These are phyloP conservation scores for Sus scrofa DNA, from an alignment of 2,113 vertebrate genomes.

Conservation along the genomic window DNA sequence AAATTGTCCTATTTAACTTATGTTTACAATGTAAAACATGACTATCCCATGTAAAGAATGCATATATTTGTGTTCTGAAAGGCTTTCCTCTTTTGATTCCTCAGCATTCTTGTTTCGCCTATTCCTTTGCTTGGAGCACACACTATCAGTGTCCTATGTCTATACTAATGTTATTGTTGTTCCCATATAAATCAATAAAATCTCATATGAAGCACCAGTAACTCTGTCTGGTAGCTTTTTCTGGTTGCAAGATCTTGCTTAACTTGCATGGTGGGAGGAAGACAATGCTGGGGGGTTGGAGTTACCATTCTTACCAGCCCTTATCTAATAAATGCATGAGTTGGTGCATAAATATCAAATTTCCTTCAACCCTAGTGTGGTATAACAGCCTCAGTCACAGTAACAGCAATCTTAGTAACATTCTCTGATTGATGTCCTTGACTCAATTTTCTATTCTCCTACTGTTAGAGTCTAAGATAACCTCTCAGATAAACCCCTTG, in stretches of 20 bases:
- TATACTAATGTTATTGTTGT: not conserved
- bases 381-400: not conserved
- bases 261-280: not conserved
- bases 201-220: not conserved
- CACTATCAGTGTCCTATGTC: not conserved
- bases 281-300: not conserved
- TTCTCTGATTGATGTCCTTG: not conserved
- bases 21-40: not conserved
- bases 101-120: not conserved
- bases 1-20: not conserved
- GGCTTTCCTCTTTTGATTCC: not conserved
- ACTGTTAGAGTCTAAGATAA: not conserved
- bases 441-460: not conserved
- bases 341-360: not conserved
- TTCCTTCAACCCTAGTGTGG: not conserved
- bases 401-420: not conserved
- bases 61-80: not conserved
- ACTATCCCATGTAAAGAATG: not conserved
- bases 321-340: not conserved
- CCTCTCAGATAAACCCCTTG: not conserved
- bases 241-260: not conserved
- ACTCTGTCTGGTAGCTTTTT: not conserved
- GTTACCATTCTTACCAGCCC: not conserved
- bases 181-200: not conserved
- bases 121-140: not conserved